These are phyloP conservation scores for Nothoprocta perdicaria DNA, from an alignment of 2,113 vertebrate genomes.

Conservation along the genomic window DNA sequence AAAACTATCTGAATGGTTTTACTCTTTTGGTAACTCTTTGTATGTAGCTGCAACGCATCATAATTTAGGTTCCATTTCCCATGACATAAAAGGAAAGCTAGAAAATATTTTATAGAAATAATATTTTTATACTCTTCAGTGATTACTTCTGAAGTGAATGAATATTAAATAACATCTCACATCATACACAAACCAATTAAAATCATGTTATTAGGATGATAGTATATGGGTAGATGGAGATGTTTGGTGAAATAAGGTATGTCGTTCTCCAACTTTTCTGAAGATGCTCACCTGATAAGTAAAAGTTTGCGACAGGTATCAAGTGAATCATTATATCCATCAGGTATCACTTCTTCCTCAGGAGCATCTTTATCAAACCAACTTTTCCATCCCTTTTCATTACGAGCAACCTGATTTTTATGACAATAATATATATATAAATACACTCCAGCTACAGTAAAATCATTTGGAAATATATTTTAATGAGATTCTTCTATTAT, in stretches of 20 bases:
- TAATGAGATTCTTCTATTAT: background rate
- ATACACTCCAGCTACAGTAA: background rate
- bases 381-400: slow-evolving; percentile 79
- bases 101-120: background rate
- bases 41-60: background rate
- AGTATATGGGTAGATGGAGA: background rate
- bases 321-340: slow-evolving; percentile 78
- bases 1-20: background rate
- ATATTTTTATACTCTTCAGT: background rate
- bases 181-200: background rate
- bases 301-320: slow-evolving; percentile 79
- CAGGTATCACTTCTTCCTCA: slow-evolving; percentile 79
- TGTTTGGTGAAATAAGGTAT: background rate
- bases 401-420: slow-evolving; percentile 67
- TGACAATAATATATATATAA: background rate
- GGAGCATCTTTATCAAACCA: slow-evolving; percentile 82
- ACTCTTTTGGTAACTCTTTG: background rate
- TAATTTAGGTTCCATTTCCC: background rate
- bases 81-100: background rate
- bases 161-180: background rate
- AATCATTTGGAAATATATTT: background rate
- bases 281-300: slow-evolving; percentile 77
- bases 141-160: background rate
- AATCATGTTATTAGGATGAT: background rate
- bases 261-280: background rate